Conservation (phyloP, 2,113 vertebrate species). For the Orcinus orca region DNA sequence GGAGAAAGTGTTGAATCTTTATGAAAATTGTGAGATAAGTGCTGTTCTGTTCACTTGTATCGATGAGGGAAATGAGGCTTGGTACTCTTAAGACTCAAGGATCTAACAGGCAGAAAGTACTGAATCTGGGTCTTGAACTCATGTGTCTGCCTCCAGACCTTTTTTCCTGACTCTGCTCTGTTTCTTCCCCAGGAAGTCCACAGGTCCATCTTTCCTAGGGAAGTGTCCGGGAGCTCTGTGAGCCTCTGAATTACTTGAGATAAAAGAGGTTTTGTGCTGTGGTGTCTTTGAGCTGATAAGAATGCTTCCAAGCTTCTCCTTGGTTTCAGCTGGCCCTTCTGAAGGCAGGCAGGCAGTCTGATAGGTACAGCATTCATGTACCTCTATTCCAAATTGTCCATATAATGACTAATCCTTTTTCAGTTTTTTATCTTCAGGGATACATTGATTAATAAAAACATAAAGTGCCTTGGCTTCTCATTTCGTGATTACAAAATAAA, state of each 20-base stretch:
- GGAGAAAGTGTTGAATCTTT: background rate
- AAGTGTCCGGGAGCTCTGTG: background rate
- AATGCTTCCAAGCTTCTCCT: background rate
- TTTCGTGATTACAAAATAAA: conserved; percentile 45
- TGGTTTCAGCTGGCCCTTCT: background rate
- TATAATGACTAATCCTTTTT: background rate
- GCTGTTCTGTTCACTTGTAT: background rate
- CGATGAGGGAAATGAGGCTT: background rate
- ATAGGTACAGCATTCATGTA: background rate
- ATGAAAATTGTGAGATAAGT: background rate
- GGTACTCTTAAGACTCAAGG: background rate
- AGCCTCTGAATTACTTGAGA: background rate
- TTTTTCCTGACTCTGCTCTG: background rate
- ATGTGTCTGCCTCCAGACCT: background rate
- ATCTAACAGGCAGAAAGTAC: background rate
- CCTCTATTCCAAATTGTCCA: background rate
- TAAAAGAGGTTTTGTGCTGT: background rate
- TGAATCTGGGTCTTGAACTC: background rate
- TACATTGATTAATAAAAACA: background rate
- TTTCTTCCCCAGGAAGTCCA: background rate
- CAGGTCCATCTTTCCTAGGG: background rate
- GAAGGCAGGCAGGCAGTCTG: background rate
- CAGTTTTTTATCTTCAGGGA: background rate
- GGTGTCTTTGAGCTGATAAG: background rate
- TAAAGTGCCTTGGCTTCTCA: background rate